Evolutionary conservation across 2,888 invertebrate genomes (phyloP).

Genomic region (Ypsolopha sequella): DNA sequence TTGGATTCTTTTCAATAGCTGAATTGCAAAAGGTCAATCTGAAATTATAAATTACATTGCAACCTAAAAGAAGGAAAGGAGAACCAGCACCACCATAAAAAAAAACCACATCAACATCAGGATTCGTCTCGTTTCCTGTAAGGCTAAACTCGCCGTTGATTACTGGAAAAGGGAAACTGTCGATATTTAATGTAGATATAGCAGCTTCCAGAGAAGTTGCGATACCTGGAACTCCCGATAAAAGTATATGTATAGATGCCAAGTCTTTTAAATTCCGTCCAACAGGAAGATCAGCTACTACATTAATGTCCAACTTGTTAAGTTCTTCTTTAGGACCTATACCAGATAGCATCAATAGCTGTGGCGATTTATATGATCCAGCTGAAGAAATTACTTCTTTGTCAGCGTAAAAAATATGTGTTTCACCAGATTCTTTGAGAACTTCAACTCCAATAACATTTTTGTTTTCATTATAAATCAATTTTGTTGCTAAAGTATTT

Average conservation of each 20-base stretch:
- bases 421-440: slow-evolving; percentile 69
- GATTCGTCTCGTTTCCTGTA: not conserved
- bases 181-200: not conserved
- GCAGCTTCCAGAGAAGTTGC: slow-evolving; percentile 10
- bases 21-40: not conserved
- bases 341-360: slow-evolving; percentile 88
- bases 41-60: not conserved
- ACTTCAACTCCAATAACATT: slow-evolving; percentile 78
- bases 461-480: slow-evolving; percentile 66
- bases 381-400: slow-evolving; percentile 85
- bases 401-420: slow-evolving; percentile 73
- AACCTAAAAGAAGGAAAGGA: not conserved
- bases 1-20: not conserved
- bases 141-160: slow-evolving; percentile 2
- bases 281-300: slow-evolving; percentile 78
- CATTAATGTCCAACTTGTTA: slow-evolving; percentile 72
- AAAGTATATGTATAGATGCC: slow-evolving; percentile 24
- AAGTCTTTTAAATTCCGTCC: slow-evolving; percentile 85
- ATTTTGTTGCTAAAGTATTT: slow-evolving; percentile 75
- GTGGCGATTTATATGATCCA: slow-evolving; percentile 88
- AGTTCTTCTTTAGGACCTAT: slow-evolving; percentile 75
- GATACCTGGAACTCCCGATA: slow-evolving; percentile 15
- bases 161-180: slow-evolving; percentile 5
- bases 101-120: not conserved
- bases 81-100: not conserved